A percentile compares a stretch with the other conserved stretches of the same genome.
Conservation (phyloP, 2,888 invertebrate species). For the Onthophagus sagittarius region DNA sequence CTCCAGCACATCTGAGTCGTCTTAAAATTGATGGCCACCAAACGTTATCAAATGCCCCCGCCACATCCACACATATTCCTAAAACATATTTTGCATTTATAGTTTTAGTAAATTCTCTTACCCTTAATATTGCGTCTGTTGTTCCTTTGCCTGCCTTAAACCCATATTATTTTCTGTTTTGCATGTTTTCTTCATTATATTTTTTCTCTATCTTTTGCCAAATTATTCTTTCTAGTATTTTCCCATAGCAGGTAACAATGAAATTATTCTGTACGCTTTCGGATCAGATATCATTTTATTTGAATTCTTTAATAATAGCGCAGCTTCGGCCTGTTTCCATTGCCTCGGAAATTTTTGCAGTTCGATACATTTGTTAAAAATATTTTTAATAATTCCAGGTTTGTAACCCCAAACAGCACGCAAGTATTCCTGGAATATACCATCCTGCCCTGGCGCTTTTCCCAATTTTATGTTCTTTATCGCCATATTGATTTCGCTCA, state of each 20-base stretch:
- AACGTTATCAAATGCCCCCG: slow-evolving; percentile 24
- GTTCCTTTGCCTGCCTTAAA: neutral
- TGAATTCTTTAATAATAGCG: neutral
- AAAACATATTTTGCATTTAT: slow-evolving; percentile 14
- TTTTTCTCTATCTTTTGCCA: neutral
- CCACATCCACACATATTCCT: slow-evolving; percentile 17
- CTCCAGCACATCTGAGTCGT: neutral
- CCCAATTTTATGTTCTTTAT: too few species aligned
- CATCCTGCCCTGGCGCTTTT: too few species aligned
- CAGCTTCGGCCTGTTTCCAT: slow-evolving; percentile 2
- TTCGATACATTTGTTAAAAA: neutral
- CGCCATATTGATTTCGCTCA: too few species aligned
- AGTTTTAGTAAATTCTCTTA: neutral
- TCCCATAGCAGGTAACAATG: neutral
- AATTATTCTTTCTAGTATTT: neutral
- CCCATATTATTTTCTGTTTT: neutral
- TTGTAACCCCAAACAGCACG: too few species aligned
- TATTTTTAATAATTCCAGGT: too few species aligned
- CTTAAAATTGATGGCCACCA: slow-evolving; percentile 20
- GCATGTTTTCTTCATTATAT: neutral
- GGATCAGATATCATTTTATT: neutral
- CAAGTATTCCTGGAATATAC: too few species aligned
- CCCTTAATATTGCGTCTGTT: neutral
- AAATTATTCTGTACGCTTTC: neutral
- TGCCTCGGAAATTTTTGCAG: neutral